These are phyloP conservation scores for Neofelis nebulosa DNA, from an alignment of 2,113 vertebrate genomes.

Conservation along the genomic window DNA sequence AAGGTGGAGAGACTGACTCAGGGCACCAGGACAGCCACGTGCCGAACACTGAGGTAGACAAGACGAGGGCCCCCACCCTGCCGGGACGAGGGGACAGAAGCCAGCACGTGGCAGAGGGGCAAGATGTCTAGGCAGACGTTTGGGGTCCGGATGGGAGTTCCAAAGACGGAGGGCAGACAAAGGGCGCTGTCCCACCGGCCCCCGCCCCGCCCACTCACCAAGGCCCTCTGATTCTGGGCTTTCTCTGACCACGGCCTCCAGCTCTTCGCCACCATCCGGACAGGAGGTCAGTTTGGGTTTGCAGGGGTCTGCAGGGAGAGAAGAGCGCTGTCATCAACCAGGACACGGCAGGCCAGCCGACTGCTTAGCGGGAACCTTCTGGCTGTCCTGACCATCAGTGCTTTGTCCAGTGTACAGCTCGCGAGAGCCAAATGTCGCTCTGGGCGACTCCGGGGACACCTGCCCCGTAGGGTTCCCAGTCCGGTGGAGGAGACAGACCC, in stretches of 20 bases:
- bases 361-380: not conserved
- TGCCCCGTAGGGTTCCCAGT: not conserved
- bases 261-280: not conserved
- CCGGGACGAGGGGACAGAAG: not conserved
- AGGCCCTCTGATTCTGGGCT: not conserved
- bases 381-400: not conserved
- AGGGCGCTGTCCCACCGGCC: not conserved
- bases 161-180: too few species aligned
- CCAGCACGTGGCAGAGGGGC: not conserved
- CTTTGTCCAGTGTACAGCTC: not conserved
- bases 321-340: not conserved
- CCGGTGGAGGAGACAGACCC: not conserved
- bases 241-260: not conserved
- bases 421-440: not conserved
- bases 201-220: constrained; percentile 14
- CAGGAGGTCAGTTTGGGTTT: not conserved
- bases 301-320: constrained; percentile 32
- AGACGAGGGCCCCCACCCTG: not conserved
- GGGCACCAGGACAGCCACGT: not conserved
- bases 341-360: fast-evolving
- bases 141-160: not conserved
- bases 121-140: not conserved
- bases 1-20: not conserved
- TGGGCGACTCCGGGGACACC: not conserved
- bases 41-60: not conserved